Evolutionary conservation across 2,888 invertebrate species (phyloP), one percentile per base, ranked within the genome.

Genomic region (Tachina lurida): DNA sequence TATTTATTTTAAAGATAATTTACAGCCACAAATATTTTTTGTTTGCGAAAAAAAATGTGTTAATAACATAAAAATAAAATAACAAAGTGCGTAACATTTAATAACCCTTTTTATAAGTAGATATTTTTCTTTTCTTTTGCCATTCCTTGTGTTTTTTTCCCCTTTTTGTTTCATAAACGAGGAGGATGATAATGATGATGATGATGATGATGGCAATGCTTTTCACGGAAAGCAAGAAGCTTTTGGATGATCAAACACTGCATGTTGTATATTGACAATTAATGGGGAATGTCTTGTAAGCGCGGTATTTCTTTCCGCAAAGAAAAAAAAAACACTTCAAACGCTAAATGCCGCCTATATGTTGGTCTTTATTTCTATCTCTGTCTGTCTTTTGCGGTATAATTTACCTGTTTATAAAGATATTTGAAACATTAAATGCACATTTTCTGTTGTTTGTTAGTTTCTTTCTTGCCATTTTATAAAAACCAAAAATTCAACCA

Each of bases 31-130:
- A 39, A 45, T 49, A 39, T 45, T 45, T 45, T 63, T 19, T 39
- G 10, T 68, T 49, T 31, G 58, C 39, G 63, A 76, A 82, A 76
- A 31, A 80, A 82, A 10, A 78, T 77, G 82, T 77, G 82, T 71
- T 77, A 83, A 83, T 83, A 83, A 77, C 76, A 83, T 58, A 63
- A 82, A 80, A 76, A 80, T 67, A 77, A 73, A 84, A 68, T 73
- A 67, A 74, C 75, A 67, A 82, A 82, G 75, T 86, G 85, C 78
- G 85, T 86, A 86, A 86, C 82, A 82, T 86, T 86, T 82, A 86
- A 86, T 82, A 82, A 77, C 82, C 82, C 71, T 77, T 63, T 67
- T 74, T 47, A 45, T 49, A 22, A 22, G 7, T 19, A 5, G 39
- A 60, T 39, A n/a, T 41, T 54, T 41, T 15, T 63, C 10, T 63